These are phyloP conservation scores for Philopotamus ludificatus DNA, from an alignment of 1,140 invertebrate species.

Conservation along the genomic window DNA sequence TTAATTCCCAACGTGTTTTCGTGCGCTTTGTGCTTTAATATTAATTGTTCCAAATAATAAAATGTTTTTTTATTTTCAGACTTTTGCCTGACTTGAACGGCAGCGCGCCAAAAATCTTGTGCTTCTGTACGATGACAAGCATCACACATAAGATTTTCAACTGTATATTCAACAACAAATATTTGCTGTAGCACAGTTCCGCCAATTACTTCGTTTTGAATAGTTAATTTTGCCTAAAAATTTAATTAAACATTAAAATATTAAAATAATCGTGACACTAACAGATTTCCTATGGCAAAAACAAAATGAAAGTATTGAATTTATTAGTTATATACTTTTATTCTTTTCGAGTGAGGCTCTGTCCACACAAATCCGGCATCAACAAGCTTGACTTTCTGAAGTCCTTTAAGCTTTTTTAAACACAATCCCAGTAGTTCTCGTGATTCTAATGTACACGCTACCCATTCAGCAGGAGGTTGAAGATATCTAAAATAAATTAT, in stretches of 20 bases:
- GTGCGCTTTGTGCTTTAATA: slow-evolving; percentile 94
- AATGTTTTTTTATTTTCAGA: slow-evolving; percentile 96
- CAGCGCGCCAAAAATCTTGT: slow-evolving; percentile 95
- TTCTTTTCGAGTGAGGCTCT: slow-evolving; percentile 96
- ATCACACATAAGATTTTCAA: slow-evolving; percentile 94
- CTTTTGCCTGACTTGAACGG: slow-evolving; percentile 84
- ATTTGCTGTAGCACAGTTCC: slow-evolving; percentile 84
- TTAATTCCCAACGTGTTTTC: slow-evolving; percentile 92
- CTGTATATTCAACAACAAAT: slow-evolving; percentile 91
- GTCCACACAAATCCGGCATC: slow-evolving; percentile 99
- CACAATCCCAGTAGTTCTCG: slow-evolving; percentile 90
- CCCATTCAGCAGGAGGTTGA: slow-evolving; percentile 91
- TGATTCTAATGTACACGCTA: slow-evolving; percentile 86
- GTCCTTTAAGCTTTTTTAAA: slow-evolving; percentile 90
- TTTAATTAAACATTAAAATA: slow-evolving; percentile 22
- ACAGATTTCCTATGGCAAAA: slow-evolving; percentile 1
- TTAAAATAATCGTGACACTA: slow-evolving; percentile 8
- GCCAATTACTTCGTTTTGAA: slow-evolving; percentile 91
- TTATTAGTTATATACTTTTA: slow-evolving; percentile 68
- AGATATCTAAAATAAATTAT: slow-evolving; percentile 71
- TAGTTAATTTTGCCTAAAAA: slow-evolving; percentile 83
- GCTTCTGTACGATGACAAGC: slow-evolving; percentile 96
- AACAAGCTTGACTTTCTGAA: slow-evolving; percentile 85
- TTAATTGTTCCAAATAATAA: slow-evolving; percentile 96
- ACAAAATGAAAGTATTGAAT: background rate